These are phyloP conservation scores for Schizopygopsis pylzovi DNA, from an alignment of 2,797 vertebrate species.

Conservation along the genomic window DNA sequence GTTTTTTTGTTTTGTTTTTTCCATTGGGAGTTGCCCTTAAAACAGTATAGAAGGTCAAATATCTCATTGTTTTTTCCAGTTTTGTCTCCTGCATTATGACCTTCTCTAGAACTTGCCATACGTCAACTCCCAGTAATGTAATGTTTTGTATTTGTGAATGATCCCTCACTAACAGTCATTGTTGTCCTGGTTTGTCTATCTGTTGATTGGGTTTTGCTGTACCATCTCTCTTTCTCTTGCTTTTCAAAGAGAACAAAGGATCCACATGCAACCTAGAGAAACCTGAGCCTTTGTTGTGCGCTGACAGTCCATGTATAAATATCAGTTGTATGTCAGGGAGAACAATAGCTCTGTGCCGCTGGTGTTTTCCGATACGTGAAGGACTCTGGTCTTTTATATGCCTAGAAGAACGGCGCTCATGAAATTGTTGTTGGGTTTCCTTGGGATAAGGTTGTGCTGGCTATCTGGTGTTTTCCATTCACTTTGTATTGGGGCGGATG, in stretches of 20 bases:
- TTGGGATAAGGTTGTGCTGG: not conserved
- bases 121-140: not conserved
- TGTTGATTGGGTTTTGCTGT: slow-evolving; percentile 21
- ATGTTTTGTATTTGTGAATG: slow-evolving; percentile 17
- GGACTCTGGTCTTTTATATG: slow-evolving; percentile 19
- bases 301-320: slow-evolving; percentile 44
- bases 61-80: not conserved
- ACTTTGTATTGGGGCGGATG: not conserved
- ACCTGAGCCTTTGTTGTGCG: slow-evolving; percentile 48
- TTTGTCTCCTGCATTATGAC: not conserved
- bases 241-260: slow-evolving; percentile 33
- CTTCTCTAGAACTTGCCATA: slow-evolving; percentile 3
- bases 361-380: slow-evolving; percentile 33
- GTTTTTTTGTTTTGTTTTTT: no score
- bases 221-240: slow-evolving; percentile 16
- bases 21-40: not conserved
- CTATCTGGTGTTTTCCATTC: not conserved
- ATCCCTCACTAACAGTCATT: not conserved
- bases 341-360: slow-evolving; percentile 31
- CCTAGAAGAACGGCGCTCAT: not conserved
- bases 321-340: slow-evolving; percentile 20
- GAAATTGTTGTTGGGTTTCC: slow-evolving; percentile 13
- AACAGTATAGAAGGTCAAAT: not conserved
- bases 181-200: slow-evolving; percentile 14
- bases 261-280: slow-evolving; percentile 34